phyloP scores from a whole-genome alignment of 1,140 invertebrate species.

The Papilio polyxenes region DNA sequence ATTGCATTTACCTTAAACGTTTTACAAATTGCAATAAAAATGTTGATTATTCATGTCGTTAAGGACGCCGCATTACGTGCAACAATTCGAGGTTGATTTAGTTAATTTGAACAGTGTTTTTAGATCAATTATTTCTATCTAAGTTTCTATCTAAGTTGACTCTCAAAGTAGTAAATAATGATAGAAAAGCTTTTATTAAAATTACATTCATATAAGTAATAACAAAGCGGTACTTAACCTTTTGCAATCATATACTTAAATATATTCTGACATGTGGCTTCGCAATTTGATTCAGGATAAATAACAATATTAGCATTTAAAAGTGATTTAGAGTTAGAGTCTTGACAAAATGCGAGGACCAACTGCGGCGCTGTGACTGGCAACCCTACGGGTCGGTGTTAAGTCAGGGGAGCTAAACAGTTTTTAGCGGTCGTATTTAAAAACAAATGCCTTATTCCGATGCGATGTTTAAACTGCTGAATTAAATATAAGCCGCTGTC shows the following conservation, averaged over 20 bases:
- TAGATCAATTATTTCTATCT: no score
- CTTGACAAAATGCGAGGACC: background rate
- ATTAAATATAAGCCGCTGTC: conserved; percentile 25
- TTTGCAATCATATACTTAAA: background rate
- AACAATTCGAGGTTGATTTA: background rate
- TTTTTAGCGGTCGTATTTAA: conserved; percentile 25
- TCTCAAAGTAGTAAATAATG: no score
- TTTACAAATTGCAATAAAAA: conserved; percentile 20
- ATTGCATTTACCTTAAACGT: background rate
- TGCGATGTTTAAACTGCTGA: conserved; percentile 13
- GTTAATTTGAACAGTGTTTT: background rate
- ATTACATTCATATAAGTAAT: background rate
- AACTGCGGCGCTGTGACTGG: conserved; percentile 2
- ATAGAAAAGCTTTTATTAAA: no score
- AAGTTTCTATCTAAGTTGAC: background rate
- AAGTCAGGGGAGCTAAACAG: conserved; percentile 3
- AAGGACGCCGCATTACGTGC: conserved; percentile 7
- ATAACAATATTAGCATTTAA: background rate
- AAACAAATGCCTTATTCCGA: conserved; percentile 19
- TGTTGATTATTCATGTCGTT: background rate
- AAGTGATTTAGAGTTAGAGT: background rate
- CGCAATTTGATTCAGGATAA: background rate
- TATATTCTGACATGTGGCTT: background rate
- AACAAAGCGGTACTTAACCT: background rate
- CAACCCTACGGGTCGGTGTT: conserved; percentile 15